Percentiles rank a stretch among this genome's conserved stretches.
Conservation (phyloP, 2,797 vertebrate species). For the Lycodopsis pacificus region DNA sequence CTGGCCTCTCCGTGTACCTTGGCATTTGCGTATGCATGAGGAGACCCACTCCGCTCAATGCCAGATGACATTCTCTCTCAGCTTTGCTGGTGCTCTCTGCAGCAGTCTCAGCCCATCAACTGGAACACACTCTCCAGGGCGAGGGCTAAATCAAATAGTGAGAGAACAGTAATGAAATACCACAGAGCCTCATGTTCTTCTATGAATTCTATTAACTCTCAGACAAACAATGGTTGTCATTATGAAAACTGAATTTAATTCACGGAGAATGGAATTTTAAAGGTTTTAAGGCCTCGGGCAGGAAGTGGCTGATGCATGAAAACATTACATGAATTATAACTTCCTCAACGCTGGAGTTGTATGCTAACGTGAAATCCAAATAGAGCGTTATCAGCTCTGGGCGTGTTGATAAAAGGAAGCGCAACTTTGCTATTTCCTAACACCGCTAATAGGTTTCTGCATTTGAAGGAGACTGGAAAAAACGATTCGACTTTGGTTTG, state of each 20-base stretch:
- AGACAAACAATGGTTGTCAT: slow-evolving; percentile 76
- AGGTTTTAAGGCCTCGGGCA: slow-evolving; percentile 38
- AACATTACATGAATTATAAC: slow-evolving; percentile 51
- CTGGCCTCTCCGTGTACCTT: slow-evolving; percentile 45
- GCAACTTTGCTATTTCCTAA: slow-evolving; percentile 43
- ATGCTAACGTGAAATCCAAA: slow-evolving; percentile 36
- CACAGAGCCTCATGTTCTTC: slow-evolving; percentile 51
- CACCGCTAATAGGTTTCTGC: slow-evolving; percentile 33
- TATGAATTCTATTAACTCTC: slow-evolving; percentile 74
- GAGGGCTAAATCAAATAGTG: slow-evolving; percentile 60
- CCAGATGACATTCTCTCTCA: slow-evolving; percentile 63
- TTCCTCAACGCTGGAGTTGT: slow-evolving; percentile 43
- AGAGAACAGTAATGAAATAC: slow-evolving; percentile 69
- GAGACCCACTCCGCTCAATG: slow-evolving; percentile 42
- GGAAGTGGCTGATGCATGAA: slow-evolving; percentile 45
- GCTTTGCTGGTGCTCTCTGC: slow-evolving; percentile 33
- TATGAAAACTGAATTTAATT: slow-evolving; percentile 75
- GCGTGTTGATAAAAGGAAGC: slow-evolving; percentile 34
- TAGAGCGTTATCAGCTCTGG: slow-evolving; percentile 34
- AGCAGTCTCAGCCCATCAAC: slow-evolving; percentile 60
- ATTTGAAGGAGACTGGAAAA: slow-evolving; percentile 33
- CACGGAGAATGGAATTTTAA: slow-evolving; percentile 51
- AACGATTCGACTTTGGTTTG: slow-evolving; percentile 41
- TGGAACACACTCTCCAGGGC: slow-evolving; percentile 60
- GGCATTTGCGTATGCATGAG: slow-evolving; percentile 74